Conservation (phyloP, 1,140 invertebrate species). For the Pseudomyrmex concolor region DNA sequence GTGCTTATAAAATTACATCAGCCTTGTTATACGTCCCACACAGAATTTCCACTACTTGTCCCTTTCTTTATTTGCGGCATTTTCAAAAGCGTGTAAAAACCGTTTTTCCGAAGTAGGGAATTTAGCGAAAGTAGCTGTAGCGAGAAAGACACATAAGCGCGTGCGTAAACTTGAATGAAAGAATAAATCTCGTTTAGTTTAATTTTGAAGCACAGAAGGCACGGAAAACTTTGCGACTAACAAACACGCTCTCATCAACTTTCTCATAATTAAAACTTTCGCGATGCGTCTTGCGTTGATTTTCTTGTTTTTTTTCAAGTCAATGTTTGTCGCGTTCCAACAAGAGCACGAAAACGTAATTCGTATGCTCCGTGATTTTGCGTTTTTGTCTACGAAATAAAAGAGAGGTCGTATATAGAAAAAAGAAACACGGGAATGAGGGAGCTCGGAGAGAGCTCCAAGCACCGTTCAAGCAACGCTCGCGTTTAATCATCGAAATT, state of each 20-base stretch:
- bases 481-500: slow-evolving; percentile 56
- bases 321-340: not conserved
- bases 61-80: too few species aligned
- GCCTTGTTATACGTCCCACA: too few species aligned
- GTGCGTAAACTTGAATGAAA: too few species aligned
- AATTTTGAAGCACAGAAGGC: not conserved
- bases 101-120: too few species aligned
- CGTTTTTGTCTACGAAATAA: slow-evolving; percentile 37
- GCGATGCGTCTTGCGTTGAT: not conserved
- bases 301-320: not conserved
- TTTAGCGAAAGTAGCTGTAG: too few species aligned
- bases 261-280: slow-evolving; percentile 13
- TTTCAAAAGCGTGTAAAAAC: too few species aligned
- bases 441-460: not conserved
- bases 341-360: not conserved
- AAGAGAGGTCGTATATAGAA: not conserved
- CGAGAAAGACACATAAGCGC: too few species aligned
- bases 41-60: too few species aligned
- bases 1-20: too few species aligned
- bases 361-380: slow-evolving; percentile 22
- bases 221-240: not conserved
- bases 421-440: not conserved
- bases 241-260: not conserved
- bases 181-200: not conserved
- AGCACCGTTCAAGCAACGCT: slow-evolving; percentile 17